phyloP scores from a whole-genome alignment of 2,888 invertebrate species.

The Spicauda simplicius region DNA sequence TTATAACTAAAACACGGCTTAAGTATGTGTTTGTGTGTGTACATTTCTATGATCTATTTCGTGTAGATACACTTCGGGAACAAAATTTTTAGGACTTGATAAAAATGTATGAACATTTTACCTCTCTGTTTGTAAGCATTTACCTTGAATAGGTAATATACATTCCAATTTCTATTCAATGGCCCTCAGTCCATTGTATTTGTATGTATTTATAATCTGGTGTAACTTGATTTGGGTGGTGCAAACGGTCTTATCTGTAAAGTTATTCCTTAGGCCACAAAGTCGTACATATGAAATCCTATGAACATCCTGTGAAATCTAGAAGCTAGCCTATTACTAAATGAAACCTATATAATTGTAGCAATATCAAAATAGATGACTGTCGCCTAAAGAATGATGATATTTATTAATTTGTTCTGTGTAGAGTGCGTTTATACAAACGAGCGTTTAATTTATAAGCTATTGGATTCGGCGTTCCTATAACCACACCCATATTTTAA shows the following conservation, averaged over 20 bases:
- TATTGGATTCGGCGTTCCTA: neutral
- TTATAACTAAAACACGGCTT: slow-evolving; percentile 5
- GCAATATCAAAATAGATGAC: neutral
- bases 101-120: slow-evolving; percentile 47
- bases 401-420: neutral
- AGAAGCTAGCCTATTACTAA: neutral
- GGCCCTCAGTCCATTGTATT: slow-evolving; percentile 59
- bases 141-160: slow-evolving; percentile 60
- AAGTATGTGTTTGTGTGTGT: slow-evolving; percentile 24
- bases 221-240: slow-evolving; percentile 43
- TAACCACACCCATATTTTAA: slow-evolving; percentile 11
- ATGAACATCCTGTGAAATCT: neutral
- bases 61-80: slow-evolving; percentile 58
- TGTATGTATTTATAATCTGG: slow-evolving; percentile 32
- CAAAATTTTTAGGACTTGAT: slow-evolving; percentile 63
- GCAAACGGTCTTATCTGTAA: slow-evolving; percentile 40
- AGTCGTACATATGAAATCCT: neutral
- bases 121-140: slow-evolving; percentile 58
- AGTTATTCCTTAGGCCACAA: slow-evolving; percentile 1
- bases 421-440: neutral
- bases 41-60: slow-evolving; percentile 11
- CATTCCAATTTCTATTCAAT: slow-evolving; percentile 70
- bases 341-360: neutral
- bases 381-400: neutral
- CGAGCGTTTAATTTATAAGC: neutral